phyloP scores from a whole-genome alignment of 2,113 vertebrate species.

The Melozone crissalis region DNA sequence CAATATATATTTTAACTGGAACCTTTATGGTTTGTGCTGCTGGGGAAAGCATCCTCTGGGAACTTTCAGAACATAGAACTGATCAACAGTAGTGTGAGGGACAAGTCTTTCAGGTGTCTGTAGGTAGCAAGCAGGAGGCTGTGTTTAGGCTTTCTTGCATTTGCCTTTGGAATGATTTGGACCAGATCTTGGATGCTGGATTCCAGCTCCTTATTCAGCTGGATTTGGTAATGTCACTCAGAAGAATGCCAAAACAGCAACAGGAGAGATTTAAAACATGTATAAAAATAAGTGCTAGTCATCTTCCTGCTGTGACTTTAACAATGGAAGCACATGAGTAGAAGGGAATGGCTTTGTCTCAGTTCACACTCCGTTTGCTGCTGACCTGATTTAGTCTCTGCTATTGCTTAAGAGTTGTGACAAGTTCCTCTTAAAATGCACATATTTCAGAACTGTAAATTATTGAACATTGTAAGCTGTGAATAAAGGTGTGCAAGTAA shows the following conservation, averaged over 20 bases:
- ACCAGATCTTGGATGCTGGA: background rate
- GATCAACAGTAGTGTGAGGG: background rate
- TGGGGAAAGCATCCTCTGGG: background rate
- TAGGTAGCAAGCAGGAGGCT: background rate
- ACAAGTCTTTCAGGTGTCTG: background rate
- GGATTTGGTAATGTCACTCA: background rate
- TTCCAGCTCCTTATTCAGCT: background rate
- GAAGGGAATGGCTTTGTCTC: background rate
- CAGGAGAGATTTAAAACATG: background rate
- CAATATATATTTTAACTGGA: background rate
- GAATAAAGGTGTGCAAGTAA: constrained; percentile 68
- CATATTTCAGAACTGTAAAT: constrained; percentile 52
- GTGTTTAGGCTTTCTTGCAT: background rate
- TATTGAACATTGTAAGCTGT: constrained; percentile 69
- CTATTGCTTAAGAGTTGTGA: constrained; percentile 31
- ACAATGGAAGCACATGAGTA: background rate
- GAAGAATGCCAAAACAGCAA: background rate
- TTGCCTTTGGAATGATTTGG: background rate
- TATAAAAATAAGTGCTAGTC: background rate
- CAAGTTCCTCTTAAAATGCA: constrained; percentile 41
- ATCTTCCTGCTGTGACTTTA: background rate
- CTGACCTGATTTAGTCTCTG: constrained; percentile 9
- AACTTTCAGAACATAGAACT: background rate
- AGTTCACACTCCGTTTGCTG: background rate
- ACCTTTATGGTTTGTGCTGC: background rate